These are phyloP conservation scores for Colinus virginianus DNA, from an alignment of 2,113 vertebrate species.

Conservation along the genomic window DNA sequence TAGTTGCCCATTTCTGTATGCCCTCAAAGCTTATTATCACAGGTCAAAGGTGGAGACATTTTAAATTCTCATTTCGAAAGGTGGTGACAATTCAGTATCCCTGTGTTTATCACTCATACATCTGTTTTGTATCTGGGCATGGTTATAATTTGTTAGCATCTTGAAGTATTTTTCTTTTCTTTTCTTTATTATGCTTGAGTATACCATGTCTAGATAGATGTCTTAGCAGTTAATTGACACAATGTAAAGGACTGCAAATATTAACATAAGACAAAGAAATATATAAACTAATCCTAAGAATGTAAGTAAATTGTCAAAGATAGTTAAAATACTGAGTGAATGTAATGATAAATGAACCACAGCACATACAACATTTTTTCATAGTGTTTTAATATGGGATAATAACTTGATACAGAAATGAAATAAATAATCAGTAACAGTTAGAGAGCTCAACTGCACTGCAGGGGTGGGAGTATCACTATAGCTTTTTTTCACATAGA, in stretches of 20 bases:
- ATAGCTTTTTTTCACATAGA: neutral
- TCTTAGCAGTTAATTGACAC: slow-evolving; percentile 54
- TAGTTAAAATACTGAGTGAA: slow-evolving; percentile 3
- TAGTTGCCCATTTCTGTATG: neutral
- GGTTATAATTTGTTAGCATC: slow-evolving; percentile 66
- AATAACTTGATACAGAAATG: neutral
- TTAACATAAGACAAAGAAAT: slow-evolving; percentile 57
- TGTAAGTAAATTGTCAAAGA: slow-evolving; percentile 46
- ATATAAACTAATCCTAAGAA: slow-evolving; percentile 40
- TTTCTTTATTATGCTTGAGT: slow-evolving; percentile 53
- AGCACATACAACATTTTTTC: neutral
- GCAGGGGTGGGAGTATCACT: neutral
- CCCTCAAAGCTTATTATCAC: neutral
- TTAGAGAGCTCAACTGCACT: neutral
- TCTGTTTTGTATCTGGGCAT: slow-evolving; percentile 61
- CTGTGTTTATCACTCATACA: slow-evolving; percentile 67
- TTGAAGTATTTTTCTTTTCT: slow-evolving; percentile 71
- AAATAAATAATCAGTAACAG: neutral
- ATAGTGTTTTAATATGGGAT: neutral
- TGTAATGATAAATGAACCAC: neutral
- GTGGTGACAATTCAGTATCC: slow-evolving; percentile 68
- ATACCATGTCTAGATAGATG: slow-evolving; percentile 37
- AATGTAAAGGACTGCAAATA: slow-evolving; percentile 54
- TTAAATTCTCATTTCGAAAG: slow-evolving; percentile 61
- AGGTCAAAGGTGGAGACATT: slow-evolving; percentile 50